Base-by-base conservation (phyloP, 2,888 invertebrate species). In the Osmoderma eremita region DNA sequence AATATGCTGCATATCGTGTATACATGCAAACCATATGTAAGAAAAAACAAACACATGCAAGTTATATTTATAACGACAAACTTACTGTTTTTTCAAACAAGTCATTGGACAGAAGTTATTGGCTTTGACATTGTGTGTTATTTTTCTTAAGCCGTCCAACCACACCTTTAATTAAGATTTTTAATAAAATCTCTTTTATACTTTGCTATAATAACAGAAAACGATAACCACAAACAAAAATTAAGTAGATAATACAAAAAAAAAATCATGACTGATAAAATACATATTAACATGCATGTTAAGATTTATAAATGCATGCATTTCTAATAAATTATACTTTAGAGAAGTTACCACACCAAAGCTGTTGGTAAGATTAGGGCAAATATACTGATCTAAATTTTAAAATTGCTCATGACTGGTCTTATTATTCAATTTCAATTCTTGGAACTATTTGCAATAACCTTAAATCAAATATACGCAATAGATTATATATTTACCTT, bases 101-200 rank as follows among this genome's bases (percentile, higher is more conserved):
- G 97, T 98, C 92, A 97, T 94, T 66, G 99, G 98, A 84, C 98
- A 98, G 78, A 97, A 91, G 88, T 99, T 98, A 88, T 97, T 97
- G 78, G 97, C 97, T 88, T 98, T 98, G 79, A 95, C 96, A 87
- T 98, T 98, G 88, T 97, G 97, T 71, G 98, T 97, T 83, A 98
- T 95, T 84, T 89, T 89, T 84, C 98, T 89, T 78, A 99, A 88
- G 74, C 93, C 95, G 83, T 94, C 92, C 86, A 97, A 90, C 98
- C 98, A 99, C 81, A 90, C 91, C 97, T 98, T 89, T 78, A 86
- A 84, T 73, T 70, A 69, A 68, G 63, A 63, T 49, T 48, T 65
- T 62, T 62, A 54, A 61, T 56, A 65, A 65, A 65, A 65, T 63
- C 42, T 45, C 54, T 51, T 48, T 38, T 56, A 67, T 62, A 68